Evolutionary conservation across 2,888 invertebrate species (phyloP).

Genomic region (Diabrotica balteata): DNA sequence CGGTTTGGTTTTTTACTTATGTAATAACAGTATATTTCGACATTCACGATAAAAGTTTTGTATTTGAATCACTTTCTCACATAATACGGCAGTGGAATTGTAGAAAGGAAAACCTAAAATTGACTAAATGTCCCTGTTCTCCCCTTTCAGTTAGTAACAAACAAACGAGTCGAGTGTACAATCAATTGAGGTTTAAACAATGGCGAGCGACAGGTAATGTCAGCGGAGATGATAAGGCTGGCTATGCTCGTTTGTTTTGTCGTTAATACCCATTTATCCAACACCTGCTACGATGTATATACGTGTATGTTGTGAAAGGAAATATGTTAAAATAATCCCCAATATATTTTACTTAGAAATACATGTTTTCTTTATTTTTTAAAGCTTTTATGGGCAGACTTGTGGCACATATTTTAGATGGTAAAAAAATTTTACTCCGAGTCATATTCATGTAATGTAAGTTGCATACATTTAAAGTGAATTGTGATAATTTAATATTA

Average conservation of each 20-base stretch:
- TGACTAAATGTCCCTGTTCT: conserved; percentile 10
- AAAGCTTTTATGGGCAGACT: no score
- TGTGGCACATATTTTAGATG: no score
- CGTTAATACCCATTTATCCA: conserved; percentile 30
- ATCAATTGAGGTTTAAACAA: conserved; percentile 21
- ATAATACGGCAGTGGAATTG: background rate
- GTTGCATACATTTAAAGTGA: no score
- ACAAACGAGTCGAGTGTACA: conserved; percentile 14
- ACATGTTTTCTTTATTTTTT: no score
- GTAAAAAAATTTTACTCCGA: no score
- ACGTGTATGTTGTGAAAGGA: conserved; percentile 18
- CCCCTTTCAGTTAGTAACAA: conserved; percentile 7
- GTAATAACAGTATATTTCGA: no score
- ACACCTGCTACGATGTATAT: conserved; percentile 29
- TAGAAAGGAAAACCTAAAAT: conserved; percentile 11
- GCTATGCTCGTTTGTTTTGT: conserved; percentile 24
- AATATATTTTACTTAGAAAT: background rate
- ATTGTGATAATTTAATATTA: no score
- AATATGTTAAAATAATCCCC: conserved; percentile 23
- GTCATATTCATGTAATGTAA: no score
- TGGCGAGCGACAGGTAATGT: conserved; percentile 22
- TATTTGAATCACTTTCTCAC: background rate
- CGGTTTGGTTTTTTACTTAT: no score
- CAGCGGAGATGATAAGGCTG: conserved; percentile 23
- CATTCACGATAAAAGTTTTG: background rate